These are phyloP conservation scores for Bombus consobrinus DNA, from an alignment of 1,140 invertebrate species.

Conservation along the genomic window DNA sequence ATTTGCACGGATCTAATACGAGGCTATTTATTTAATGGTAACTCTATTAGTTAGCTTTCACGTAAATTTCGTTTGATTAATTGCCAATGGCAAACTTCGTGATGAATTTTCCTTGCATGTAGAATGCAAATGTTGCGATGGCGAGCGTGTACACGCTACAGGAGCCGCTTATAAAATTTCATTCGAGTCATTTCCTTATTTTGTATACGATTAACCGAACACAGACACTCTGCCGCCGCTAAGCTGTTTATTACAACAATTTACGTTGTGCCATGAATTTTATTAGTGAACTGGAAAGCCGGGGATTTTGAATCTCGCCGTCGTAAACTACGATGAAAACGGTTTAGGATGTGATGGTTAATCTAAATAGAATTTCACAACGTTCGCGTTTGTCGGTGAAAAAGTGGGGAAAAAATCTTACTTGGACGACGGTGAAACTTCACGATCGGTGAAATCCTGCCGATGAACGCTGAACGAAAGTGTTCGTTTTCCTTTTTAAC, in stretches of 20 bases:
- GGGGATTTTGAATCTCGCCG: not conserved
- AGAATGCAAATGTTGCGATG: not conserved
- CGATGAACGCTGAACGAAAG: no score
- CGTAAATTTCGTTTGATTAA: slow-evolving; percentile 18
- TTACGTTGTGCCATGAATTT: slow-evolving; percentile 18
- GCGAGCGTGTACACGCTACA: not conserved
- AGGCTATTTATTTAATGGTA: not conserved
- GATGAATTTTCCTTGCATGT: not conserved
- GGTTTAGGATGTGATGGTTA: not conserved
- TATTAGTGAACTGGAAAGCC: slow-evolving; percentile 1
- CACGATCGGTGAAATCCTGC: not conserved
- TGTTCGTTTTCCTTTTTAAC: not conserved
- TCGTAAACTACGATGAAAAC: not conserved
- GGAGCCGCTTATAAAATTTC: slow-evolving; percentile 27
- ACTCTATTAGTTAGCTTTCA: not conserved
- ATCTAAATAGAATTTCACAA: not conserved
- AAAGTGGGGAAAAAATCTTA: no score
- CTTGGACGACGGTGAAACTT: no score
- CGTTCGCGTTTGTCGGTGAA: not conserved
- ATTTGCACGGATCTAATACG: not conserved
- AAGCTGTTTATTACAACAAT: slow-evolving; percentile 7
- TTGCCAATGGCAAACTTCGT: slow-evolving; percentile 17
- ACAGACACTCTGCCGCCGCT: not conserved
- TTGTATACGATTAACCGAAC: slow-evolving; percentile 29
- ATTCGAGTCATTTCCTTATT: slow-evolving; percentile 9